A percentile compares a stretch with the other conserved stretches of the same genome.
These are phyloP conservation scores for Melopsittacus undulatus DNA, from an alignment of 2,797 vertebrate species.

Conservation along the genomic window DNA sequence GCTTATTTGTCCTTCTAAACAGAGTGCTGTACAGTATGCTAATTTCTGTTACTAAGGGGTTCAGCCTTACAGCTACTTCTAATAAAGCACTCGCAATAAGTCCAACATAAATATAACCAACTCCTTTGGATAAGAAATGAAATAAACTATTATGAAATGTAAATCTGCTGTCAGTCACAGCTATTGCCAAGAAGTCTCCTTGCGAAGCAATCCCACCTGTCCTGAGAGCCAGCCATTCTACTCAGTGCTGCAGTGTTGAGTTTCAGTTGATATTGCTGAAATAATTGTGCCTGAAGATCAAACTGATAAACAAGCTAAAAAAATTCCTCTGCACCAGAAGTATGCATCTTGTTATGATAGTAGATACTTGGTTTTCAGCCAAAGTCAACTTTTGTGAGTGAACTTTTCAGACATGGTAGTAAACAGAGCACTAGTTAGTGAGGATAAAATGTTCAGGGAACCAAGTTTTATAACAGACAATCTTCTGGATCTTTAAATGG, in stretches of 20 bases:
- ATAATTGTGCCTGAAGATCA: not conserved
- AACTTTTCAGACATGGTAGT: not conserved
- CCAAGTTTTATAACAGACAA: not conserved
- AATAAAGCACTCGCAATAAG: not conserved
- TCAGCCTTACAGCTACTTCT: not conserved
- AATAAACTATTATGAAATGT: not conserved
- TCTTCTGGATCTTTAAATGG: not conserved
- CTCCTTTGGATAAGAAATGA: not conserved
- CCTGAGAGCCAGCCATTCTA: conserved; percentile 10
- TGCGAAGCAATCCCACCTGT: not conserved
- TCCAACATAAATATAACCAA: not conserved
- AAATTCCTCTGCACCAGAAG: not conserved
- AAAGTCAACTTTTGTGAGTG: not conserved
- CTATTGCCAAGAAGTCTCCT: not conserved
- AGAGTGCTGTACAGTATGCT: not conserved
- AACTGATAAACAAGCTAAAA: conserved; percentile 16
- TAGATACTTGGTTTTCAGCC: not conserved
- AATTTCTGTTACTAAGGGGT: not conserved
- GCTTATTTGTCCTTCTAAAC: not conserved
- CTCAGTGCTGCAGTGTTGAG: not conserved
- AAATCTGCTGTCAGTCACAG: not conserved
- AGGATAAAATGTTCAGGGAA: not conserved
- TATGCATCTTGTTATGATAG: not conserved
- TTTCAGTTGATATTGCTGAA: not conserved
- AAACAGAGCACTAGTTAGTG: not conserved